A percentile compares a stretch with the other conserved stretches of the same genome.
phyloP scores from a whole-genome alignment of 2,888 invertebrate genomes.

The Polydrusus cervinus region DNA sequence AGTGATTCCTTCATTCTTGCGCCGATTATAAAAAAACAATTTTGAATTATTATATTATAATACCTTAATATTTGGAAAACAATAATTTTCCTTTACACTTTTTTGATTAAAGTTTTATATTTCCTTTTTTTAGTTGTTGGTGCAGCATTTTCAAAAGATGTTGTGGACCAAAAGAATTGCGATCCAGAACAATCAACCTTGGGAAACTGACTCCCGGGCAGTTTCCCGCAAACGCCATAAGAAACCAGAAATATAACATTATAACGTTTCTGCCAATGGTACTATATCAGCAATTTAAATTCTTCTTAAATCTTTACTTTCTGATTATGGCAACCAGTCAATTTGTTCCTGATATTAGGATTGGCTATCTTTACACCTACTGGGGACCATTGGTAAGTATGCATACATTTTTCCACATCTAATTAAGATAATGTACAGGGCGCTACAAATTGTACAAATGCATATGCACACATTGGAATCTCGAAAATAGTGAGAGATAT shows the following conservation, averaged over 20 bases:
- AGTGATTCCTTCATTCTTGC: too few relatives aligned
- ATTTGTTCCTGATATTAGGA: constrained; percentile 96
- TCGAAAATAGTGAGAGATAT: too few relatives aligned
- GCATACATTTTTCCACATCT: neutral
- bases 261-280: constrained; percentile 93
- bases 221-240: constrained; percentile 95
- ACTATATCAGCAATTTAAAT: constrained; percentile 98
- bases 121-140: constrained; percentile 78
- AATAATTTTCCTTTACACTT: too few relatives aligned
- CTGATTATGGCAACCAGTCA: constrained; percentile 98
- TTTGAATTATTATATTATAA: too few relatives aligned
- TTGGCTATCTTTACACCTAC: constrained; percentile 98
- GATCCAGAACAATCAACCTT: constrained; percentile 84
- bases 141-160: constrained; percentile 83
- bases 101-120: neutral
- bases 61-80: too few relatives aligned
- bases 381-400: constrained; percentile 93
- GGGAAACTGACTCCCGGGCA: constrained; percentile 86
- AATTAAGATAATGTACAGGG: too few relatives aligned
- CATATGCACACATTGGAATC: too few relatives aligned
- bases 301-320: constrained; percentile 98
- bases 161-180: constrained; percentile 83
- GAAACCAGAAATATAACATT: constrained; percentile 98
- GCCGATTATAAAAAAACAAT: too few relatives aligned
- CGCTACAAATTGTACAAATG: too few relatives aligned